Base-by-base conservation (phyloP, 2,888 invertebrate genomes). In the Alcis repandata region DNA sequence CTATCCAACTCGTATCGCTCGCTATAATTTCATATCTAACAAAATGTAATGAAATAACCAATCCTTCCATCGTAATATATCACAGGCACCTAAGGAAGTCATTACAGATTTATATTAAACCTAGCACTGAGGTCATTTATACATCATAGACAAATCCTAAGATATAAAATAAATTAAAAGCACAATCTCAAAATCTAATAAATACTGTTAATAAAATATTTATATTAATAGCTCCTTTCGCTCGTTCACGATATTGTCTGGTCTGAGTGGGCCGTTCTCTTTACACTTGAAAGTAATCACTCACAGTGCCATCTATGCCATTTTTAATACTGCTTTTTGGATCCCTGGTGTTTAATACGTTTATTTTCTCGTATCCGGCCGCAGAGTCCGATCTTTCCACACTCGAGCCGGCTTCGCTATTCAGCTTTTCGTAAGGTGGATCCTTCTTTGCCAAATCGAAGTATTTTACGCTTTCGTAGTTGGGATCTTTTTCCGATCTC, bases 391-490 rank as follows among this genome's bases (percentile, higher is more conserved):
- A 90, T 41, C 92, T 77, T 36, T 91, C 87, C 6, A 91, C 76
- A 22, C 79, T 71, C 0, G 83, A 79, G 36, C 75, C 70, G 0
- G 73, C 67, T 22, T 90, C 93, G 22, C 87, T 89, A 46, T 94
- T 88, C 13, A 96, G 89, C 74, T 94, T 94, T 77, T 96, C 96
- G 67, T 96, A 96, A 0, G 96, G 96, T 54, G 96, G 96, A 56
- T 96, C 96, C 64, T 88, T 90, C 27, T 91, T 90, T 0, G 89
- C 78, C 1, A 95, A 82, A 66, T 95, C 95, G 76, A 95, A 94
- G 86, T 96, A 97, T 73, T 96, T 96, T 0, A 97, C 97, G 71
- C 96, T 97, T 83, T 97, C 97, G 78, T 97, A 97, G 83, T 97
- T 97, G 0, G 97, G 97, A 91, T 97, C 96, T 51, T 94, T 94